Evolutionary conservation across 1,140 invertebrate genomes (phyloP), one percentile per base, ranked within the genome.

Genomic region (Lysiphlebus fabarum): DNA sequence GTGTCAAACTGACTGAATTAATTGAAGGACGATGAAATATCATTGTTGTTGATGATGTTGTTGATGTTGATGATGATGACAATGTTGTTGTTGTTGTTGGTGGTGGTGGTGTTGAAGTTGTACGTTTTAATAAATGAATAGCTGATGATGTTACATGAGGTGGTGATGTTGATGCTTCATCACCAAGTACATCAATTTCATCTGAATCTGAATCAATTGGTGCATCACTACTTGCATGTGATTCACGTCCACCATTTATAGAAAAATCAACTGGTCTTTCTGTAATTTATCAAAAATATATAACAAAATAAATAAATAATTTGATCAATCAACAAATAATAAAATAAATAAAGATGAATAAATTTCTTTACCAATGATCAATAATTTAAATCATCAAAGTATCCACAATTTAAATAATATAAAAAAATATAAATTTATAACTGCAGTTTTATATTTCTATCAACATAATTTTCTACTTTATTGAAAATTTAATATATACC

Each of bases 191-290:
- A 63, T 79, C 77, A 59, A 79, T 78, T 53, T 79, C 77, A 64
- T 79, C 77, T 6, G 69, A 68, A 36, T 78, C 77, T 11, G 77
- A 77, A 41, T 78, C 76, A 4, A 61, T 62, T 6, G 72, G 63
- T 1, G 71, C 74, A 56, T 77, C 75, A 53, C 77, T 77, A 56
- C 74, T 76, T 48, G 69, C 75, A 11, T 74, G 72, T 8, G 74
- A 77, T 56, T 77, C 75, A 26, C 75, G 69, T 0, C 74, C 74
- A 45, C 72, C 72, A 53, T 66, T 73, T 47, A 77, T 49, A 6
- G 77, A 79, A 59, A 79, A 79, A 48, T 79, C 77, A 56, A 79
- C 74, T 1, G 77, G 77, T 49, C 75, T 65, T 63, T 79, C 77
- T 77, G 67, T n/a, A 36, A 71, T 7, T n/a, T 33, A 33, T n/a